Evolutionary conservation across 2,797 vertebrate genomes (phyloP), one percentile per base, ranked within the genome.

Genomic region (Ateles fusciceps): DNA sequence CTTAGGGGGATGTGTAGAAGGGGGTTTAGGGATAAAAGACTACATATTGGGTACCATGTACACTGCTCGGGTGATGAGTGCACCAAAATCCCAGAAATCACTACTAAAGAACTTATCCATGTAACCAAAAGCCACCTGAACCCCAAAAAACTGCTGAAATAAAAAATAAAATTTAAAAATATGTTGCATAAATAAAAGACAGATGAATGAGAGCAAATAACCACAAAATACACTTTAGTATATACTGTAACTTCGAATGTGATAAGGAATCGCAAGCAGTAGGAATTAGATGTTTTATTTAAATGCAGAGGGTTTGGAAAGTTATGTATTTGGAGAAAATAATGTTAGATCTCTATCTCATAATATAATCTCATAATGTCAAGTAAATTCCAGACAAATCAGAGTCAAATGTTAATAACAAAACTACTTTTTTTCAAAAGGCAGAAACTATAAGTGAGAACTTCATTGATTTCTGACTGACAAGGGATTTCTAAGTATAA

Each of bases 301-400:
- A 87, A 87, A 89, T 33, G n/a, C 22, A 61, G 71, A 30, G 36
- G 15, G 17, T 75, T 92, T 97, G n/a, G 28, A 64, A 86, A 96
- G 96, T 76, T 75, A 79, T 59, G 19, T 78, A 84, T 75, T 92
- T 90, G 64, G 50, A 97, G 72, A 87, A 97, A 95, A 93, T 88
- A 50, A 96, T 72, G 22, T 87, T 81, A 88, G 8, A 81, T 8
- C 19, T 26, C 28, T 55, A 28, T 89, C 92, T 96, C 57, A 89
- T 79, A 89, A 85, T 75, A 74, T 85, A 59, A 91, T 86, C 57
- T 89, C 57, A 83, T 81, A 85, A 91, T 55, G 39, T 86, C 84
- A 95, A 86, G 42, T 68, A 89, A 94, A 86, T 64, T 80, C 36
- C 26, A 89, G 36, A 86, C 61, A 28, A 96, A 89, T 89, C n/a